Conservation (phyloP, 1,140 invertebrate species). For the Brachionus asplanchnoidis region DNA sequence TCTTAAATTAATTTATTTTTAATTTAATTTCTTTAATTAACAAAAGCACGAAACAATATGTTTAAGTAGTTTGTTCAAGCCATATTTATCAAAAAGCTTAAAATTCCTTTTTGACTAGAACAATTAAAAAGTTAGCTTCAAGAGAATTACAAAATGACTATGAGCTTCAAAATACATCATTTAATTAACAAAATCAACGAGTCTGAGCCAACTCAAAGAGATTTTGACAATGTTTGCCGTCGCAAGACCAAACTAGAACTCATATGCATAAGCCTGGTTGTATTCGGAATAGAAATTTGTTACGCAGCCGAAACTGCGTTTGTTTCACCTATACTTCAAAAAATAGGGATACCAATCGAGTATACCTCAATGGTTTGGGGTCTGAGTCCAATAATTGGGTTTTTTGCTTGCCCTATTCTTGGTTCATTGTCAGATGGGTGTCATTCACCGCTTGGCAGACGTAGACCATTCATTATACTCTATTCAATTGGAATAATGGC, state of each 20-base stretch:
- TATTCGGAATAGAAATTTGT: slow-evolving; percentile 94
- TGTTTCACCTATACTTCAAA: slow-evolving; percentile 84
- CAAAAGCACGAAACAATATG: background rate
- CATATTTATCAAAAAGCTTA: background rate
- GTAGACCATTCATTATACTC: slow-evolving; percentile 82
- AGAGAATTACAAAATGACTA: background rate
- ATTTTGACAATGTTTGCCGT: slow-evolving; percentile 49
- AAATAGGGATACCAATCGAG: slow-evolving; percentile 81
- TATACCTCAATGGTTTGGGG: slow-evolving; percentile 94
- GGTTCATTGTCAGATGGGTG: slow-evolving; percentile 87
- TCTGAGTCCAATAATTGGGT: slow-evolving; percentile 74
- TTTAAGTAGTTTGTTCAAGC: background rate
- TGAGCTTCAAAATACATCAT: background rate
- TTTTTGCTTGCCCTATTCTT: slow-evolving; percentile 83
- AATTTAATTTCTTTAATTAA: slow-evolving; percentile 12
- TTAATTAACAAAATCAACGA: slow-evolving; percentile 11
- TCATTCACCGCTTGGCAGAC: slow-evolving; percentile 69
- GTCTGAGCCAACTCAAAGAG: background rate
- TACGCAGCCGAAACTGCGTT: slow-evolving; percentile 95
- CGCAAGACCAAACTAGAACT: slow-evolving; percentile 75
- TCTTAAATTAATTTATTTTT: background rate
- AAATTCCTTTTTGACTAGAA: background rate
- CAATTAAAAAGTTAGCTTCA: background rate
- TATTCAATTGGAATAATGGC: slow-evolving; percentile 77
- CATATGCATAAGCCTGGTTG: slow-evolving; percentile 79